Conservation (phyloP, 1,140 invertebrate species). For the Theocolax elegans region DNA sequence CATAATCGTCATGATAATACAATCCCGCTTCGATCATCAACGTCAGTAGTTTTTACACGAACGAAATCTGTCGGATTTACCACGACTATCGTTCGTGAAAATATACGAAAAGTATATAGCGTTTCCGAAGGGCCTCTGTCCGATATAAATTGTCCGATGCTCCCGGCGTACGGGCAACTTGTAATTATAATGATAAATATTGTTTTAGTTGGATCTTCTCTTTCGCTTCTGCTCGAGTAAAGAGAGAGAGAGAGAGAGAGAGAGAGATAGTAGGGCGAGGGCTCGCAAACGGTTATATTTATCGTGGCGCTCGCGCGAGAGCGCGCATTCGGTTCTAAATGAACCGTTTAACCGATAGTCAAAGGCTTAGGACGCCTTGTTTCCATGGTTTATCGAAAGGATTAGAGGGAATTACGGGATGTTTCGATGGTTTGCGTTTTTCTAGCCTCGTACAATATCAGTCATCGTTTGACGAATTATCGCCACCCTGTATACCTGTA, state of each 20-base stretch:
- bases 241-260: slow-evolving; percentile 2
- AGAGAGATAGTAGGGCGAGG: not conserved
- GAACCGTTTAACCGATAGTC: no score
- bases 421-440: no score
- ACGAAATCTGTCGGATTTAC: not conserved
- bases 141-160: slow-evolving; percentile 8
- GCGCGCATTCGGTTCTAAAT: no score
- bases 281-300: no score
- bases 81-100: not conserved
- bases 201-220: not conserved
- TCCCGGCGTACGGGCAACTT: not conserved
- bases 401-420: no score
- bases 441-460: no score
- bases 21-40: not conserved
- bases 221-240: not conserved
- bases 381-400: no score
- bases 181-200: slow-evolving; percentile 20
- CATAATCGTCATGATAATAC: slow-evolving; percentile 8
- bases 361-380: no score
- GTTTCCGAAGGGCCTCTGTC: not conserved
- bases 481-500: no score
- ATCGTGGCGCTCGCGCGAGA: no score
- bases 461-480: no score
- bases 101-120: not conserved
- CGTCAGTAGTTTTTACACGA: not conserved